phyloP scores from a whole-genome alignment of 2,888 invertebrate species.

The Escarpia spicata region DNA sequence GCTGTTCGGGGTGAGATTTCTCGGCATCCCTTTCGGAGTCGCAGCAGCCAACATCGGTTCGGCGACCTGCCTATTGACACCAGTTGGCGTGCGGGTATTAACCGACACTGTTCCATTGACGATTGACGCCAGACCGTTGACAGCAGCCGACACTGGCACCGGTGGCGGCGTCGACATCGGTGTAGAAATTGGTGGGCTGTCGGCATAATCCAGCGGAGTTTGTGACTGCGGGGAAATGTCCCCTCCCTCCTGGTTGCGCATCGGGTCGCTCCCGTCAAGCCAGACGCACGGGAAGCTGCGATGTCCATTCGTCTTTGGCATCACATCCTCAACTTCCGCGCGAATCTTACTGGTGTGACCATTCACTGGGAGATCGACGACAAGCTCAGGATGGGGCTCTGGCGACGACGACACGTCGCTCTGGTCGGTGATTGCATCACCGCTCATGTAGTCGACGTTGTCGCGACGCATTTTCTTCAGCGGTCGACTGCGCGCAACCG shows the following conservation, averaged over 20 bases:
- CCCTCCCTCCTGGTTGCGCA: conserved; percentile 3
- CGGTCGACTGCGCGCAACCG: background rate
- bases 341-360: background rate
- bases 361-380: background rate
- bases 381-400: background rate
- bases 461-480: background rate
- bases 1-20: background rate
- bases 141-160: background rate
- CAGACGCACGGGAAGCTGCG: conserved; percentile 19
- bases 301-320: background rate
- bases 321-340: background rate
- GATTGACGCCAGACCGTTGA: background rate
- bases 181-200: background rate
- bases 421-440: background rate
- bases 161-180: background rate
- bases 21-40: background rate
- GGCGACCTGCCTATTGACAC: background rate
- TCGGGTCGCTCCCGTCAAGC: conserved; percentile 9
- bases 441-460: background rate
- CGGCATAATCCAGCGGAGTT: background rate
- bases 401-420: background rate
- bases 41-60: background rate
- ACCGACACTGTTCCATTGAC: background rate
- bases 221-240: background rate
- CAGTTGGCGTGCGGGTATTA: background rate